A percentile compares a stretch with the other conserved stretches of the same genome.
phyloP scores from a whole-genome alignment of 2,797 vertebrate species.

The Macropus fuliginosus region DNA sequence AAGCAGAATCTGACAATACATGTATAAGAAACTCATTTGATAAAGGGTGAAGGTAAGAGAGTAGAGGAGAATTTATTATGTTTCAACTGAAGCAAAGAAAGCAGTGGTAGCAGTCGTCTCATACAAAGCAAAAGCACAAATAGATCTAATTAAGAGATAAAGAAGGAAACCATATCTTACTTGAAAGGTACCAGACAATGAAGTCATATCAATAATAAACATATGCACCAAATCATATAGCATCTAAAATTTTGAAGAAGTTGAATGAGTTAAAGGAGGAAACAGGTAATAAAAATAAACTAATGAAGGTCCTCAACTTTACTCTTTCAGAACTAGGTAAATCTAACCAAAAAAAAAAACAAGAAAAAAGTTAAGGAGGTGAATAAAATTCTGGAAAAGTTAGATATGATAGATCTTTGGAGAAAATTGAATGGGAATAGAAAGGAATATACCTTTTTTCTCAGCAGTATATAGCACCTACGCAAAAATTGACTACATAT shows the following conservation, averaged over 20 bases:
- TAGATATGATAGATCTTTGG: not conserved
- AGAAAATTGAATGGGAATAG: not conserved
- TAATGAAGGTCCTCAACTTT: not conserved
- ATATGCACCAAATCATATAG: not conserved
- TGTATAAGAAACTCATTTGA: too few species aligned
- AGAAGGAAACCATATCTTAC: too few species aligned
- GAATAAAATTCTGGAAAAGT: not conserved
- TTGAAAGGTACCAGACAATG: not conserved
- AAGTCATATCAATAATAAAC: not conserved
- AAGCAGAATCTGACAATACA: too few species aligned
- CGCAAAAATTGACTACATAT: not conserved
- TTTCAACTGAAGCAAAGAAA: too few species aligned
- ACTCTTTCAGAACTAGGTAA: not conserved
- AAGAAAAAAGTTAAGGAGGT: not conserved
- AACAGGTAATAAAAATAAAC: not conserved
- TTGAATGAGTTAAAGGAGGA: not conserved
- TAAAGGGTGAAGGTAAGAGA: too few species aligned
- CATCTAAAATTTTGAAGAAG: not conserved
- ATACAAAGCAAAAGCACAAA: too few species aligned
- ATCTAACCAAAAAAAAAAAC: not conserved
- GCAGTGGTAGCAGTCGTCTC: too few species aligned
- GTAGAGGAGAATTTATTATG: too few species aligned
- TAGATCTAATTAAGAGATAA: too few species aligned
- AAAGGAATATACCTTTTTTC: too few species aligned
- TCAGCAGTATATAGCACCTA: not conserved